Base-by-base conservation (phyloP, 2,888 invertebrate species). In the Leptinotarsa haldemani region DNA sequence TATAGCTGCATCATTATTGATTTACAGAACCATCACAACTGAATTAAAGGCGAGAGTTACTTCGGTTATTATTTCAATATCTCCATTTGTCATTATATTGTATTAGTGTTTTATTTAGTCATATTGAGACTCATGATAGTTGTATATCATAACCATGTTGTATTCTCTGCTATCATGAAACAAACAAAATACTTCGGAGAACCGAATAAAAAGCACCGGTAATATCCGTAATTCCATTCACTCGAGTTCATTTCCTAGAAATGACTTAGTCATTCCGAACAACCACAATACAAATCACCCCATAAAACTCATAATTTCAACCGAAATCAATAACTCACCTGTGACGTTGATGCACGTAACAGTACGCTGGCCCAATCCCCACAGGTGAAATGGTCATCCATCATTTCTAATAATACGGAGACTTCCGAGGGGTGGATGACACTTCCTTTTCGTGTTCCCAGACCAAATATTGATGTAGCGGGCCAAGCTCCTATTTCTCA, bases 391-490 rank as follows among this genome's bases (percentile, higher is more conserved):
- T n/a, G 61, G 16, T 61, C 61, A 61, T 61, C 61, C 40, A 61
- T 61, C 61, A 61, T 40, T 30, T 61, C 61, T 61, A 61, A 61
- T 61, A 61, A 40, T 61, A 61, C 61, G 61, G 30, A 61, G 61
- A 61, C 61, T 61, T 61, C 61, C 61, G 61, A 61, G 30, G 61
- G 61, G 65, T 69, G 65, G 73, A 73, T 73, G 69, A 69, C 73
- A 69, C 69, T 69, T 73, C 69, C 73, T 74, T 71, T 71, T 68
- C 69, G 69, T 74, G 56, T 56, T 56, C 69, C 71, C 63, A 64
- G 71, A 68, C 64, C 71, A 70, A 67, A 74, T 70, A 74, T 71
- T 74, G 74, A 71, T 71, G 74, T 65, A 65, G 73, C 75, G 65
- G 64, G 7, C 50, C 40, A 16, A 71, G 71, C 46, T 15, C 9